These are phyloP conservation scores for Cairina moschata DNA, from an alignment of 2,113 vertebrate genomes.

Conservation along the genomic window DNA sequence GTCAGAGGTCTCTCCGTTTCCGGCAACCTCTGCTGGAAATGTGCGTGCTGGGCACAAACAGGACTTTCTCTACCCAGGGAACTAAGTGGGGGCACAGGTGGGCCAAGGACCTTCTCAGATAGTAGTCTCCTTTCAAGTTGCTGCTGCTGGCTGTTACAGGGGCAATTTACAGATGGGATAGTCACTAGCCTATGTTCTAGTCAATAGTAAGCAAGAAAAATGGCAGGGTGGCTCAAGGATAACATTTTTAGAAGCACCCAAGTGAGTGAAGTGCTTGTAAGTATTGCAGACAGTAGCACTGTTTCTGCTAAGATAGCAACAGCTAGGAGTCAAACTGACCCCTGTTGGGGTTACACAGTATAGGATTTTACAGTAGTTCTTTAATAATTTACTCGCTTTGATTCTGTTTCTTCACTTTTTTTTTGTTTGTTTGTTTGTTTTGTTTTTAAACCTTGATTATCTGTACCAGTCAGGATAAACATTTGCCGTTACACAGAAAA, in stretches of 20 bases:
- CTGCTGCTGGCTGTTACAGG: neutral
- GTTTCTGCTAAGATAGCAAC: neutral
- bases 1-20: neutral
- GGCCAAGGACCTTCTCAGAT: neutral
- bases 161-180: no score
- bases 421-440: no score
- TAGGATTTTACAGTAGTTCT: neutral
- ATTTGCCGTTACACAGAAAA: neutral
- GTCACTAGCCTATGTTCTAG: neutral
- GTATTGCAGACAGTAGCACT: neutral
- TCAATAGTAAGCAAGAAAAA: neutral
- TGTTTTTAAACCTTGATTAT: neutral
- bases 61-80: neutral
- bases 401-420: neutral
- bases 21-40: neutral
- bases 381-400: neutral
- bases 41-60: neutral
- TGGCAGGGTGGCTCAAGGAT: neutral
- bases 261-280: neutral
- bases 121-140: neutral
- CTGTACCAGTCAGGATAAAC: neutral
- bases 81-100: accelerated
- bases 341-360: neutral
- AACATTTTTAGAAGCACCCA: neutral
- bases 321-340: neutral